Evolutionary conservation across 2,888 invertebrate species (phyloP).

Genomic region (Ophonus ardosiacus): DNA sequence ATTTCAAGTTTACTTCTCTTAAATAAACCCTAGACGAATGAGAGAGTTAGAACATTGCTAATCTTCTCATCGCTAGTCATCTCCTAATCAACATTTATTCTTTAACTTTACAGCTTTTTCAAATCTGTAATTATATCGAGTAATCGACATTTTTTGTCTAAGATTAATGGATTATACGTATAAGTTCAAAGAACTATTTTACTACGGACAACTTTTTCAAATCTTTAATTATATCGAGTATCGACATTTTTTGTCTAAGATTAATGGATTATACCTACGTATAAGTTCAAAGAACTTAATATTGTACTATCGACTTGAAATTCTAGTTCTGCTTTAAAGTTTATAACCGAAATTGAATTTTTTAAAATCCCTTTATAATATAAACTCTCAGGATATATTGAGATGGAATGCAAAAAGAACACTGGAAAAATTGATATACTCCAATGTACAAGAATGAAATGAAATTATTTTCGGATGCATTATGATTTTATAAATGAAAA

Average conservation of each 20-base stretch:
- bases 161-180: neutral
- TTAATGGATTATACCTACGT: neutral
- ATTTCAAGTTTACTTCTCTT: too few relatives aligned
- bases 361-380: neutral
- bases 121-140: neutral
- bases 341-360: slow-evolving; percentile 7
- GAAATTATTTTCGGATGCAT: neutral
- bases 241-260: neutral
- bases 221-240: neutral
- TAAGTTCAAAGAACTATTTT: neutral
- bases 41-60: too few relatives aligned
- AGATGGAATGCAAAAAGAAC: neutral
- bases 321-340: slow-evolving; percentile 9
- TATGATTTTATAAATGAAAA: neutral
- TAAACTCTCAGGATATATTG: neutral
- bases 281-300: neutral
- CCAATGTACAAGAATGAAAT: neutral
- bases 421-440: neutral
- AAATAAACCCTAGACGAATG: too few relatives aligned
- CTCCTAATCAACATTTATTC: too few relatives aligned
- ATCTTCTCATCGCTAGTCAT: too few relatives aligned
- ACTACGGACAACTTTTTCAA: too few relatives aligned
- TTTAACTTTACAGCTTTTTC: too few relatives aligned
- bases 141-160: neutral
- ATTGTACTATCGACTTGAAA: slow-evolving; percentile 24